Evolutionary conservation across 2,113 vertebrate species (phyloP).

Genomic region (Ciconia maguari): DNA sequence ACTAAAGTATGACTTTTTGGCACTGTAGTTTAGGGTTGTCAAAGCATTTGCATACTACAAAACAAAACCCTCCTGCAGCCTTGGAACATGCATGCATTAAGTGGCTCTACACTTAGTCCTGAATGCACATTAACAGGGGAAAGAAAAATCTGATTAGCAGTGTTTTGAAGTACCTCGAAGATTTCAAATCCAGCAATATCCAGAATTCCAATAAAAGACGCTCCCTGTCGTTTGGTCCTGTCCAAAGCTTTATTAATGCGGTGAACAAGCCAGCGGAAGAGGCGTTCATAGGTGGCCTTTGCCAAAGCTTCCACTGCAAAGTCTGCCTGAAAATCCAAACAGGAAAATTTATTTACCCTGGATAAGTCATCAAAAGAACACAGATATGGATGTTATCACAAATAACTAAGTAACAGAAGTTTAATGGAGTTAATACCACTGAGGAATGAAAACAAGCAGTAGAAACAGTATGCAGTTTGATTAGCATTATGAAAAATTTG

Average conservation of each 20-base stretch:
- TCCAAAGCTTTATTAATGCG: constrained; percentile 97
- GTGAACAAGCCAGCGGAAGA: constrained; percentile 98
- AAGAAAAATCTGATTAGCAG: neutral
- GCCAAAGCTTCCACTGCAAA: constrained; percentile 96
- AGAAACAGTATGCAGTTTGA: neutral
- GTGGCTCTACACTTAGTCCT: neutral
- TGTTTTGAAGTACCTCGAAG: constrained; percentile 83
- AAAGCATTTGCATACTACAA: neutral
- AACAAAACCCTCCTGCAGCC: neutral
- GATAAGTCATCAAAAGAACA: neutral
- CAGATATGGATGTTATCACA: neutral
- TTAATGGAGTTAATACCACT: neutral
- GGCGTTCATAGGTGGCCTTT: constrained; percentile 96
- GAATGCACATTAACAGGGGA: accelerated
- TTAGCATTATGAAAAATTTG: neutral
- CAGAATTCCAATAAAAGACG: constrained; percentile 96
- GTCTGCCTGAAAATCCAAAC: constrained; percentile 82
- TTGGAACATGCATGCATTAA: accelerated
- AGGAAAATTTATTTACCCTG: neutral
- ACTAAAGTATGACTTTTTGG: neutral
- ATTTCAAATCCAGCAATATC: constrained; percentile 99
- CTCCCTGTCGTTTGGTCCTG: constrained; percentile 95
- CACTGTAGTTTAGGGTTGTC: neutral
- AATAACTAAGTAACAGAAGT: neutral
- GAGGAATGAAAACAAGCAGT: neutral